Conservation (phyloP, 2,797 vertebrate species). For the Ptychobarbus kaznakovi region DNA sequence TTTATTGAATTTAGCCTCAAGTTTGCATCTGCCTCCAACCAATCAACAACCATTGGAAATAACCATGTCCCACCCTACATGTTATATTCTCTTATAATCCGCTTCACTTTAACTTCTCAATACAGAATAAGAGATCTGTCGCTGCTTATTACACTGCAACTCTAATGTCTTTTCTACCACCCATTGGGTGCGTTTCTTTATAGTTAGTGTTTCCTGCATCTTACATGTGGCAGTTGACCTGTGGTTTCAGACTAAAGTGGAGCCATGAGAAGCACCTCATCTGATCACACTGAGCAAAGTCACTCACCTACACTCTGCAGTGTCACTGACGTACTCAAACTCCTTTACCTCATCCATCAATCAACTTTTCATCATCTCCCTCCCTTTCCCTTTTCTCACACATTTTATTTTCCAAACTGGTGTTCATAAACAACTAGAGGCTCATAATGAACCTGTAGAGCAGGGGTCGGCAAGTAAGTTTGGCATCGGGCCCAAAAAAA, state of each 20-base stretch:
- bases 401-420: background rate
- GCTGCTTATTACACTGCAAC: background rate
- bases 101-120: background rate
- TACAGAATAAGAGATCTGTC: background rate
- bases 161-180: background rate
- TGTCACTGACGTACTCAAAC: conserved; percentile 9
- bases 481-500: no score
- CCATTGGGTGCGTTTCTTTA: background rate
- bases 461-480: no score
- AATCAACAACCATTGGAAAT: background rate
- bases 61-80: background rate
- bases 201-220: background rate
- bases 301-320: background rate
- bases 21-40: background rate
- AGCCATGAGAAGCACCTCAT: background rate
- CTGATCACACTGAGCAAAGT: conserved; percentile 18
- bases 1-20: background rate
- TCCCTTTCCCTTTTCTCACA: background rate
- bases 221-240: background rate
- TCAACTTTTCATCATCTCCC: background rate
- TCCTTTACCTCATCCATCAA: conserved; percentile 11
- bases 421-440: background rate
- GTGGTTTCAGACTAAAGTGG: background rate
- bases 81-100: background rate
- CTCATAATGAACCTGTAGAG: background rate